These are phyloP conservation scores for Druon quercuslanigerum DNA, from an alignment of 1,140 invertebrate genomes.

Conservation along the genomic window DNA sequence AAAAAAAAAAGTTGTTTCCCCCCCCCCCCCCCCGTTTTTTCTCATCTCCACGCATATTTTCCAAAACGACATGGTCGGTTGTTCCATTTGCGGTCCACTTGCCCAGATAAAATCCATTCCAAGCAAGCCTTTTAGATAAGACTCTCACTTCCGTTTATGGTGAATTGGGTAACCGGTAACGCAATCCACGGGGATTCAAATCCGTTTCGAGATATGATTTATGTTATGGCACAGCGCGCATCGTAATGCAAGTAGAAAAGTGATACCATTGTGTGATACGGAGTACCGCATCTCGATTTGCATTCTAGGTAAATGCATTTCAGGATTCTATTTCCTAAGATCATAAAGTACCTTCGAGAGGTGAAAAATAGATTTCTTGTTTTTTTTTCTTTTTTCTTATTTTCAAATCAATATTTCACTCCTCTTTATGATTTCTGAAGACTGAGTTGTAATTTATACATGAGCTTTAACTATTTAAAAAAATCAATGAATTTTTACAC, in stretches of 20 bases:
- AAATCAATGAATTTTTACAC: too few relatives aligned
- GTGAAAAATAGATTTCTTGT: too few relatives aligned
- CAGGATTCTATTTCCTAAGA: conserved; percentile 10
- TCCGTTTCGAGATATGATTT: conserved; percentile 35
- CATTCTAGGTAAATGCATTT: conserved; percentile 32
- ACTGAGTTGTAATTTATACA: too few relatives aligned
- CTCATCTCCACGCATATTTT: not conserved
- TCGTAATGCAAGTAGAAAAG: conserved; percentile 4
- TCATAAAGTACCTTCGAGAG: not conserved
- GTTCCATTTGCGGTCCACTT: not conserved
- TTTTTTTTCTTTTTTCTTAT: too few relatives aligned
- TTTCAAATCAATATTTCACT: too few relatives aligned
- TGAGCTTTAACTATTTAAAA: too few relatives aligned
- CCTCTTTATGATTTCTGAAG: too few relatives aligned
- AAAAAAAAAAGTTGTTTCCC: not conserved
- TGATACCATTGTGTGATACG: conserved; percentile 19
- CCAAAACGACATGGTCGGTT: not conserved
- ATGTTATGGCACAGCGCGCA: conserved; percentile 15
- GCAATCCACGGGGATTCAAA: conserved; percentile 33
- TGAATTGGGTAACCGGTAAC: conserved; percentile 21
- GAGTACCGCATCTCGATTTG: conserved; percentile 32
- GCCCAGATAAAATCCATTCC: conserved; percentile 9
- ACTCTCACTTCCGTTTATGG: conserved; percentile 13
- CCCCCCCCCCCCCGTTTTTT: not conserved
- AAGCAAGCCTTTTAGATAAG: conserved; percentile 29